A percentile compares a stretch with the other conserved stretches of the same genome.
phyloP scores from a whole-genome alignment of 2,888 invertebrate genomes.

The Meandrusa payeni region DNA sequence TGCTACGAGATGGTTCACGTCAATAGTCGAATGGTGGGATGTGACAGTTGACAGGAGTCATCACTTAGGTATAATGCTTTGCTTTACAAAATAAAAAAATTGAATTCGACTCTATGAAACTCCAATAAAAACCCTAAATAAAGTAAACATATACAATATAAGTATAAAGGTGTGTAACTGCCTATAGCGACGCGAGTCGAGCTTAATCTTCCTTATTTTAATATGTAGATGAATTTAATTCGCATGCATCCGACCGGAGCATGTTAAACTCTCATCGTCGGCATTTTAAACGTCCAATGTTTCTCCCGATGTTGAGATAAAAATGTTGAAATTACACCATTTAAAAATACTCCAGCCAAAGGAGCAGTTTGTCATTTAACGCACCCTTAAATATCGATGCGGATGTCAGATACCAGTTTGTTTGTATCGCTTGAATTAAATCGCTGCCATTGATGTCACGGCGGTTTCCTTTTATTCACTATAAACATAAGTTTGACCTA shows the following conservation, averaged over 20 bases:
- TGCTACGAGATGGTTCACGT: too few relatives aligned
- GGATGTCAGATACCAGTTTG: slow-evolving; percentile 67
- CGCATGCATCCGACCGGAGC: slow-evolving; percentile 40
- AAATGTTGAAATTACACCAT: slow-evolving; percentile 65
- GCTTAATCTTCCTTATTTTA: slow-evolving; percentile 40
- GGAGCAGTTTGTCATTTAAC: slow-evolving; percentile 75
- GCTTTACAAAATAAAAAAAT: too few relatives aligned
- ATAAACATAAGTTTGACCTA: too few relatives aligned
- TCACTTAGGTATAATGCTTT: too few relatives aligned
- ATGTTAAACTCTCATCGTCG: slow-evolving; percentile 55
- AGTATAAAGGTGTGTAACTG: slow-evolving; percentile 7
- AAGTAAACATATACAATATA: too few relatives aligned
- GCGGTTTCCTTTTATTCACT: slow-evolving; percentile 41
- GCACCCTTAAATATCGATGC: slow-evolving; percentile 74
- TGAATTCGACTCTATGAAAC: too few relatives aligned
- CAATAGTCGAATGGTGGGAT: too few relatives aligned
- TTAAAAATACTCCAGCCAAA: slow-evolving; percentile 67
- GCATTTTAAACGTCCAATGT: slow-evolving; percentile 63
- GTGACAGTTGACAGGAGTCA: too few relatives aligned
- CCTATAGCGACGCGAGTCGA: slow-evolving; percentile 43
- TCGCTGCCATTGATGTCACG: slow-evolving; percentile 71
- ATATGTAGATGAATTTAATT: slow-evolving; percentile 55
- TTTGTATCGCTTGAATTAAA: slow-evolving; percentile 77
- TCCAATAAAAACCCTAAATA: too few relatives aligned
- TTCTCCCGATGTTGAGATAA: slow-evolving; percentile 60